Percentiles rank a stretch among this genome's conserved stretches.
These are phyloP conservation scores for Meloe dianella DNA, from an alignment of 2,888 invertebrate species.

Conservation along the genomic window DNA sequence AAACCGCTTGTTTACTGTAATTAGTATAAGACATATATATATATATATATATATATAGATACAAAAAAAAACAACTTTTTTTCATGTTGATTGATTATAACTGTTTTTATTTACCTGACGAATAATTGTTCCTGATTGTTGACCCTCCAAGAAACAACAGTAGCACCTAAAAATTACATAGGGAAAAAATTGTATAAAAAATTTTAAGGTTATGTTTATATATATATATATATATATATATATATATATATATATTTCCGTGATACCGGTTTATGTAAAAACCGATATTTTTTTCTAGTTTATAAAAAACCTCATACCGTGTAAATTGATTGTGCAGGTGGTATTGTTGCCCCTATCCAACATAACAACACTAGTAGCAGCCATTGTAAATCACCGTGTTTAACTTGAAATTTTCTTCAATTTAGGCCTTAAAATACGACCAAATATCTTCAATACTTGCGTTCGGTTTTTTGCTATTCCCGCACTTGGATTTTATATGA, in stretches of 20 bases:
- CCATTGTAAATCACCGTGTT: slow-evolving; percentile 59
- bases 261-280: slow-evolving; percentile 12
- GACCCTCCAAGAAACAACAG: slow-evolving; percentile 95
- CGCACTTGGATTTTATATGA: slow-evolving; percentile 43
- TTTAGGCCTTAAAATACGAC: slow-evolving; percentile 41
- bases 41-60: too few species aligned
- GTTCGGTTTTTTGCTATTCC: slow-evolving; percentile 46
- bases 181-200: slow-evolving; percentile 20
- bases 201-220: slow-evolving; percentile 48
- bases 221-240: slow-evolving; percentile 33
- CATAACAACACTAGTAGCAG: slow-evolving; percentile 92
- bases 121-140: slow-evolving; percentile 96
- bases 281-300: slow-evolving; percentile 8
- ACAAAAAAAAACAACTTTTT: too few species aligned
- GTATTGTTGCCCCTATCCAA: slow-evolving; percentile 95
- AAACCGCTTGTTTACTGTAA: slow-evolving; percentile 91
- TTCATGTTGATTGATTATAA: not conserved
- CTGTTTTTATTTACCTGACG: slow-evolving; percentile 76
- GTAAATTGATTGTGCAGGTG: slow-evolving; percentile 94
- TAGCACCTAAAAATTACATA: slow-evolving; percentile 77
- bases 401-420: not conserved
- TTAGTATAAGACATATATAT: not conserved
- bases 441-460: slow-evolving; percentile 55
- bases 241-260: not conserved
- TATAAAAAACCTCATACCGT: slow-evolving; percentile 73